A percentile compares a stretch with the other conserved stretches of the same genome.
Conservation (phyloP, 1,140 invertebrate species). For the Rhagoletis pomonella region DNA sequence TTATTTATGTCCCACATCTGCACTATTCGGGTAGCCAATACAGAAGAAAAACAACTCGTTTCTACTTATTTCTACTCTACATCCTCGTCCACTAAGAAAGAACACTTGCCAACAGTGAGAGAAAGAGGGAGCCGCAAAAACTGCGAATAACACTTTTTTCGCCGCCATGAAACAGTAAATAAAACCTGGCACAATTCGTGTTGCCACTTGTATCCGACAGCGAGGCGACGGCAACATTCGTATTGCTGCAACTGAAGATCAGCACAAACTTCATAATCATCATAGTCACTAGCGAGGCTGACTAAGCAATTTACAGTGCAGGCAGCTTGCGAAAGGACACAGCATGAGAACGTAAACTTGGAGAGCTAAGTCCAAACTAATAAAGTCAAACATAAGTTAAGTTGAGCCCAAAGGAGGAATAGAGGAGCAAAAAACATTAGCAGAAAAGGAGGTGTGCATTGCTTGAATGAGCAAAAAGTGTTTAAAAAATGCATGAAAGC, state of each 20-base stretch:
- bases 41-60: not conserved
- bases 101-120: not conserved
- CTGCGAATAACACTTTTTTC: not conserved
- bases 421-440: not conserved
- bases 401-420: not conserved
- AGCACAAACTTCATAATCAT: not conserved
- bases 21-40: slow-evolving; percentile 5
- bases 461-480: slow-evolving; percentile 38
- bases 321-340: not conserved
- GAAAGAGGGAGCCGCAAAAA: not conserved
- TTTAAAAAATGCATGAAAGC: not conserved
- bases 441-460: not conserved
- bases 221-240: not conserved
- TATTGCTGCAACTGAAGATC: not conserved
- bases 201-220: not conserved
- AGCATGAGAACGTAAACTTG: slow-evolving; percentile 39
- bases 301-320: slow-evolving; percentile 13
- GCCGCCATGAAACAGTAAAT: slow-evolving; percentile 26
- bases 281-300: not conserved
- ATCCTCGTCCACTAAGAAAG: not conserved
- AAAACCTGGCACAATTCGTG: slow-evolving; percentile 35
- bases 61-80: not conserved
- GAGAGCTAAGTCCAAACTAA: slow-evolving; percentile 55
- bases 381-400: slow-evolving; percentile 59
- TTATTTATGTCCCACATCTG: slow-evolving; percentile 31